Evolutionary conservation across 1,140 invertebrate species (phyloP), one percentile per base, ranked within the genome.

Genomic region (Heliconius melpomene): DNA sequence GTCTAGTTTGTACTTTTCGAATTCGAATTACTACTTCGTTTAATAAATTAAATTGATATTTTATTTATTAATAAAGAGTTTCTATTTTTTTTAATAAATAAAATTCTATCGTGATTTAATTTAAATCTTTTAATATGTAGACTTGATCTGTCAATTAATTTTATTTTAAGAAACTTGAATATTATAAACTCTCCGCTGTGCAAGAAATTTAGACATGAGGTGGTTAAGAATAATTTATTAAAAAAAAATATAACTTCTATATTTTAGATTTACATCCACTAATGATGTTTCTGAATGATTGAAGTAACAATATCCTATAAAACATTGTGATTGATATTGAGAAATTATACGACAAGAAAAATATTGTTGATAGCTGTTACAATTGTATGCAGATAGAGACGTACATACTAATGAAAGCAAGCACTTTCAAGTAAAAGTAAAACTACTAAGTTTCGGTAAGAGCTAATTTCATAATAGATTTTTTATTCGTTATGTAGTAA

Each of bases 401-500:
- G 13, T 23, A 23, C 8, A 9, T 57, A 23, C 9, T 60, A 16
- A 46, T 46, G 40, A 46, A 46, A 16, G 40, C 50, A 66, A 66
- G 13, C 40, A 77, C 75, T 82, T 85, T 57, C 90, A 91, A 89
- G 87, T 88, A 88, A 94, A 93, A 93, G 88, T 89, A 83, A 86
- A 86, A 81, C 89, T 66, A 11, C 11, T 88, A 91, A 92, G 75
- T 82, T 78, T 82, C 72, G 83, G 29, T 74, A 40, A 70, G 85
- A 88, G 75, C 85, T 85, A 87, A 78, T 78, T 90, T 91, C 77
- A 85, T 81, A 74, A 85, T 3, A 57, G 83, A 81, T 82, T 57
- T 84, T 74, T 82, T 75, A 87, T 85, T 66, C 77, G 85, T 85
- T 91, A 88, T 90, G 84, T 90, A 87, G 84, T 84, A 84, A 90